Conservation (phyloP, 2,113 vertebrate species). For the Tragelaphus imberbis region DNA sequence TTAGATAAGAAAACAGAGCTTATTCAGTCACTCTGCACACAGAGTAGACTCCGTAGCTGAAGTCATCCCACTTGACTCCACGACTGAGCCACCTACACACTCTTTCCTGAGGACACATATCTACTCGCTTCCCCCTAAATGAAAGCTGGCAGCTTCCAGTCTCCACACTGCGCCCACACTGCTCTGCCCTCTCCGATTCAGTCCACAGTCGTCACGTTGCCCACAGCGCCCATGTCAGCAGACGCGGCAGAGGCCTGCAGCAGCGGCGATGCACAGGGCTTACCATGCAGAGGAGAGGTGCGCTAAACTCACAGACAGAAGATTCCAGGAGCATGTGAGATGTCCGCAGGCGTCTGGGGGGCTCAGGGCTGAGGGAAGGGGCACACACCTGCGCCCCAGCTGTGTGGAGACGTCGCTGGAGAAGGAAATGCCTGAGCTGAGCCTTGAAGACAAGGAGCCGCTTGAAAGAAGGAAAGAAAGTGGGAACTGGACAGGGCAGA, state of each 20-base stretch:
- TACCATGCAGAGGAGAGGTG: neutral
- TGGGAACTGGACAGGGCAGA: neutral
- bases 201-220: fast-evolving
- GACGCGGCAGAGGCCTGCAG: fast-evolving
- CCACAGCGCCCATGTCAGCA: fast-evolving
- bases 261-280: fast-evolving
- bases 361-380: neutral
- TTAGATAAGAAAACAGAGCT: neutral
- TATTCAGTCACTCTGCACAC: neutral
- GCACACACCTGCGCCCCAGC: neutral
- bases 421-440: neutral
- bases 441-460: neutral
- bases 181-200: neutral
- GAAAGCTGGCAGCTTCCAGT: no score
- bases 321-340: fast-evolving
- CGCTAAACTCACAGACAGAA: neutral
- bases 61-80: neutral
- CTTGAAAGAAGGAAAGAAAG: neutral
- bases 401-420: neutral
- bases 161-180: fast-evolving
- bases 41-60: neutral
- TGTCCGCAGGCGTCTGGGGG: fast-evolving
- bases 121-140: no score
- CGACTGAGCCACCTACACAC: fast-evolving
- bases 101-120: fast-evolving